Base-by-base conservation (phyloP, 1,140 invertebrate species). In the Ctenoplectra terminalis region DNA sequence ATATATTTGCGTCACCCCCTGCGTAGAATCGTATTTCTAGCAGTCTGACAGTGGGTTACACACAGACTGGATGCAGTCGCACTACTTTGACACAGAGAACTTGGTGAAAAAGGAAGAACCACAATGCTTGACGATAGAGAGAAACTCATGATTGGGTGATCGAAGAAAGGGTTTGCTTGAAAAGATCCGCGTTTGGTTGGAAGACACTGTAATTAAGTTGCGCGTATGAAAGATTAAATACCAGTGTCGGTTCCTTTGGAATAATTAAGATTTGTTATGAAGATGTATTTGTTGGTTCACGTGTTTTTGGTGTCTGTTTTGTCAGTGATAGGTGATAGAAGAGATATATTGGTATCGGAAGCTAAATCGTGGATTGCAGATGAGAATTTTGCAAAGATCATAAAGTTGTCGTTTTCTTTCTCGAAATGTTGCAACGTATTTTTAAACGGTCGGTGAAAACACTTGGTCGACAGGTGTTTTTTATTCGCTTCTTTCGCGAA, bases 351-450 rank as follows among this genome's bases (percentile, higher is more conserved):
- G 3, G 26, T 63, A 17, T 7, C 52, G 1, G 20, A 60, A 7
- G 1, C 9, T 6, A 8, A 66, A 26, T 81, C 84, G 11, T 92
- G 91, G 91, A 87, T 92, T 2, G 48, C 77, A 0, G 48, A 79
- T 1, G 50, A 70, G 4, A 54, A 90, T 71, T 87, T 89, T 54
- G 63, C 66, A 29, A 72, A 37, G 20, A 63, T 91, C 1, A 64
- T 91, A 4, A 69, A 74, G 11, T 52, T 72, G 8, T 87, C 91
- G 6, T 88, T 88, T 43, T 13, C 80, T 3, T 60, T 58, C 6
- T 84, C 88, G 0, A 69, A 11, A 11, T 92, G 91, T 20, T 88
- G 87, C 58, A 91, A 90, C 77, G 70, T 91, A 31, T 84, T 80
- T 66, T 46, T 90, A 23, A 64, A 66, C 5, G 74, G 81, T 86